Base-by-base conservation (phyloP, 2,888 invertebrate species). In the Taphrorychus bicolor region DNA sequence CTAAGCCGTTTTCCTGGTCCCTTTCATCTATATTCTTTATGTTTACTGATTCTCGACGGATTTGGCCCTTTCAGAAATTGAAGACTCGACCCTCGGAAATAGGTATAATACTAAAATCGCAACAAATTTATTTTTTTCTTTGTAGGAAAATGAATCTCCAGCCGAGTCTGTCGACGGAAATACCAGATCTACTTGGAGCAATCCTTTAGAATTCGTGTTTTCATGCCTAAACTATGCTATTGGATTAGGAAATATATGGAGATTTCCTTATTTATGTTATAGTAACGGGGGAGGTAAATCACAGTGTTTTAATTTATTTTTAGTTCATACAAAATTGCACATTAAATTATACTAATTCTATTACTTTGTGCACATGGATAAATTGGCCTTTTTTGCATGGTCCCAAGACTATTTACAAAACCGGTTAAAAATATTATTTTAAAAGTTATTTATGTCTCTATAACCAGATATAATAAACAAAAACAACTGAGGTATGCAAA, bases 171-270 rank as follows among this genome's bases (percentile, higher is more conserved):
- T 11, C 7, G 23, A 57, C 17, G 62, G 21, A 11, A 32, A 61
- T n/a, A 58, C 40, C 3, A 64, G 70, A 58, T 68, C 85, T 4
- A 83, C 83, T 65, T 89, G 89, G 89, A 86, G 85, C 61, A 84
- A 85, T 45, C 89, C 89, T 5, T 70, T 89, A 76, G 92, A 92
- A 84, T 92, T 92, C 78, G 86, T 92, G 69, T 84, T 92, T 75
- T 90, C 91, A 58, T 91, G 91, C 79, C 84, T 92, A 71, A 91
- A 91, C 41, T 91, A 91, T 75, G 91, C 91, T 40, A 90, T 92
- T 52, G 92, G 92, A 49, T 84, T 92, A 70, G 91, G 92, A 69
- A 92, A 92, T 79, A 91, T 92, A 52, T 91, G 91, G 91, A 84
- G 92, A 72, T 92, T 92, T 81, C 92, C 92, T 5, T 92, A 91